phyloP scores from a whole-genome alignment of 1,140 invertebrate genomes.

The Lethrus apterus region DNA sequence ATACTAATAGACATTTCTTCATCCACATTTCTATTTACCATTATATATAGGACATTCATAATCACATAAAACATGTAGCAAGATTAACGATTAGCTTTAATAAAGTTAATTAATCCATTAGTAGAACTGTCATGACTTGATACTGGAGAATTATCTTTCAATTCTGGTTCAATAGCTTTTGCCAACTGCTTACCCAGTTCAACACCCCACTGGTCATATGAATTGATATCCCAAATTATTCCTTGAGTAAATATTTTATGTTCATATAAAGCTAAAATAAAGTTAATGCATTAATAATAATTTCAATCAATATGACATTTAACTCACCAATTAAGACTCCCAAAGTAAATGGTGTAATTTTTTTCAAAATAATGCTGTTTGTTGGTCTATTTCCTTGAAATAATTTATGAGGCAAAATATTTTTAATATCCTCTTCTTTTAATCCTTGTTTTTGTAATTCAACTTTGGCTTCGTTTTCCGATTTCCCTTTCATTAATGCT shows the following conservation, averaged over 20 bases:
- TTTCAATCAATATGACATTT: background rate
- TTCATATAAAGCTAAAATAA: slow-evolving; percentile 84
- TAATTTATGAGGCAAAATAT: slow-evolving; percentile 91
- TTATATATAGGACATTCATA: background rate
- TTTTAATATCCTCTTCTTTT: slow-evolving; percentile 61
- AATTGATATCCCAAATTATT: slow-evolving; percentile 99
- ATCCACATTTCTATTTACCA: no score
- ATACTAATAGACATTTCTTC: no score
- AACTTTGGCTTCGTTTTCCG: slow-evolving; percentile 60
- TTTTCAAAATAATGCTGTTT: slow-evolving; percentile 93
- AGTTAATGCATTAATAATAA: slow-evolving; percentile 13
- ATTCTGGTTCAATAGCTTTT: slow-evolving; percentile 92
- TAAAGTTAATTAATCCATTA: slow-evolving; percentile 92
- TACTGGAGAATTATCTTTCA: slow-evolving; percentile 56
- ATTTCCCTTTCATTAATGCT: slow-evolving; percentile 91
- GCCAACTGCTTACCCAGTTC: slow-evolving; percentile 98
- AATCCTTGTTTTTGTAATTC: slow-evolving; percentile 70
- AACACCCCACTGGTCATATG: slow-evolving; percentile 99
- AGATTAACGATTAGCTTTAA: slow-evolving; percentile 57
- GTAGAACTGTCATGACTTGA: slow-evolving; percentile 84
- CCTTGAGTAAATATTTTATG: slow-evolving; percentile 99
- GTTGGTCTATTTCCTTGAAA: slow-evolving; percentile 97
- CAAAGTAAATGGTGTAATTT: slow-evolving; percentile 88
- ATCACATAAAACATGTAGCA: background rate
- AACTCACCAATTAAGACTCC: slow-evolving; percentile 88